Base-by-base conservation (phyloP, 1,140 invertebrate species). In the Zaprionus camerounensis region DNA sequence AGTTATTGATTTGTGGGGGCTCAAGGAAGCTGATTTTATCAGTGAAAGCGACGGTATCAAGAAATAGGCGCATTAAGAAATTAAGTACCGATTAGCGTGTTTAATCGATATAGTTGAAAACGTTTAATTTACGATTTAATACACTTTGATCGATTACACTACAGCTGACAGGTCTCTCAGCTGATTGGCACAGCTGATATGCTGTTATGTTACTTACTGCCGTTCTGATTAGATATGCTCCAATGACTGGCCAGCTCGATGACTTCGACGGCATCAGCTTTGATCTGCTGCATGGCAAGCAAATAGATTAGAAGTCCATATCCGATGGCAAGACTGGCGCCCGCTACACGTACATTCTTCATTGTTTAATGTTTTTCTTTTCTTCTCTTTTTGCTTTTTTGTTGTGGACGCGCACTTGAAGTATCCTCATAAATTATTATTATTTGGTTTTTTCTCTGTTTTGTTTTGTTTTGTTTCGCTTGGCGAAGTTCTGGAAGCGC, bases 171-270 rank as follows among this genome's bases (percentile, higher is more conserved):
- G 28, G 4, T 15, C 53, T 51, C 20, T 1, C 34, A 6, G 17
- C 9, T 44, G 22, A 26, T 66, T 31, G 9, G 5, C 0, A 24
- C 46, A 38, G 11, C 9, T 65, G 46, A 31, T 51, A 12, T 70
- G 26, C 4, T 26, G 6, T 0, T 28, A 34, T 34, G 2, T 3
- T 34, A 91, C 90, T 91, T 69, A 91, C 90, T 74, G 55, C 80
- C 75, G 71, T 91, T 91, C 62, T 79, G 90, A 74, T 91, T 91
- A 64, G 62, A 76, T 81, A 91, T 63, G 31, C 26, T 79, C 90
- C 90, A 91, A 67, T 81, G 64, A 26, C 49, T 74, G 38, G 61
- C 61, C 71, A 91, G 63, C 49, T 90, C 75, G 55, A 90, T 82
- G 22, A 90, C 66, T 70, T 83, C 71, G 15, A 91, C 90, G 36